Percentiles rank a stretch among this genome's conserved stretches.
Conservation (phyloP, 2,888 invertebrate genomes). For the Stegana nigrithorax region DNA sequence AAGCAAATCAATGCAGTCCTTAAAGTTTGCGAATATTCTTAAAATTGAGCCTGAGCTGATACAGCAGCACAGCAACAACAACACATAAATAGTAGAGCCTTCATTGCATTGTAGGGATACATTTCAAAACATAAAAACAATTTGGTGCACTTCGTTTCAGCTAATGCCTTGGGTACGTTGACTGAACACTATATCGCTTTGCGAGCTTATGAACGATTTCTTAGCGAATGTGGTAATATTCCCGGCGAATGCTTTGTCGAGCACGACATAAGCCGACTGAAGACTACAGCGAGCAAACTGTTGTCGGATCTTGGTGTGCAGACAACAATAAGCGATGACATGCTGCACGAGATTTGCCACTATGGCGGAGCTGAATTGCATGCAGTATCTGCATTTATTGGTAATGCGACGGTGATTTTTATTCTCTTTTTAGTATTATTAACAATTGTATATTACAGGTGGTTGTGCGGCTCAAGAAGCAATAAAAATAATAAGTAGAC, state of each 20-base stretch:
- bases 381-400: conserved; percentile 90
- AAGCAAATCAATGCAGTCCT: too few species aligned
- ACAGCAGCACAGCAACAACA: too few species aligned
- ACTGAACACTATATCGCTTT: conserved; percentile 91
- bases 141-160: too few species aligned
- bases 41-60: too few species aligned
- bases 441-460: conserved; percentile 70
- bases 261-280: conserved; percentile 88
- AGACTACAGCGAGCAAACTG: conserved; percentile 79
- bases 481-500: conserved; percentile 93
- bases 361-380: conserved; percentile 96
- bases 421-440: neutral
- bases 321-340: conserved; percentile 88
- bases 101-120: too few species aligned
- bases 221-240: conserved; percentile 86
- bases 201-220: conserved; percentile 91
- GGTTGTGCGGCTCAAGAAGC: conserved; percentile 96
- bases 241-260: conserved; percentile 93
- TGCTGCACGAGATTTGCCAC: conserved; percentile 93
- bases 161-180: conserved; percentile 84
- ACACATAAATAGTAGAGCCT: too few species aligned
- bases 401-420: conserved; percentile 60
- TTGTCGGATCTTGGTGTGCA: conserved; percentile 87
- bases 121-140: too few species aligned
- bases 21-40: too few species aligned